These are phyloP conservation scores for Chrysocyon brachyurus DNA, from an alignment of 2,797 vertebrate species.

Conservation along the genomic window DNA sequence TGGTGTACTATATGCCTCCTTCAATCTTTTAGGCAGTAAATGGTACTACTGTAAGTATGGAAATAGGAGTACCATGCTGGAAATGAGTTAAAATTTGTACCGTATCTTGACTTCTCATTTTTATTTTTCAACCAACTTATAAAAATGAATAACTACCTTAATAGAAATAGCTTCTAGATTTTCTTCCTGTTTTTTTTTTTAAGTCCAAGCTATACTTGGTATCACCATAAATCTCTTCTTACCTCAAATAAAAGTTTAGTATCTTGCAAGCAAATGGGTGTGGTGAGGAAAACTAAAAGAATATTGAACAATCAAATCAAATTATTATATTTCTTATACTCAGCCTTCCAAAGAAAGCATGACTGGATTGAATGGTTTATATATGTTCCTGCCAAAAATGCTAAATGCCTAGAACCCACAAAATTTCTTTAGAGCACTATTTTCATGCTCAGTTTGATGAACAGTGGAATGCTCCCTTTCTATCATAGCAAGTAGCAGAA, in stretches of 20 bases:
- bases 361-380: neutral
- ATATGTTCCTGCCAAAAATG: neutral
- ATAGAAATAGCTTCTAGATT: neutral
- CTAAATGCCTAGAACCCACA: neutral
- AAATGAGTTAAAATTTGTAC: neutral
- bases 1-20: fast-evolving
- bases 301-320: neutral
- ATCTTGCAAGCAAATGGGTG: neutral
- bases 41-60: neutral
- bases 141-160: neutral
- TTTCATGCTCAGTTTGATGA: neutral
- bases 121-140: neutral
- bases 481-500: neutral
- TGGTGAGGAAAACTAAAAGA: neutral
- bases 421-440: neutral
- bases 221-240: neutral
- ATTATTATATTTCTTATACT: neutral
- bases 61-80: neutral
- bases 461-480: neutral
- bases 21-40: neutral
- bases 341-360: neutral
- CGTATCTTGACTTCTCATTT: neutral
- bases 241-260: neutral
- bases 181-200: neutral
- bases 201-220: neutral